A percentile compares a stretch with the other conserved stretches of the same genome.
phyloP scores from a whole-genome alignment of 2,113 vertebrate species.

The Nothocercus nigrocapillus region DNA sequence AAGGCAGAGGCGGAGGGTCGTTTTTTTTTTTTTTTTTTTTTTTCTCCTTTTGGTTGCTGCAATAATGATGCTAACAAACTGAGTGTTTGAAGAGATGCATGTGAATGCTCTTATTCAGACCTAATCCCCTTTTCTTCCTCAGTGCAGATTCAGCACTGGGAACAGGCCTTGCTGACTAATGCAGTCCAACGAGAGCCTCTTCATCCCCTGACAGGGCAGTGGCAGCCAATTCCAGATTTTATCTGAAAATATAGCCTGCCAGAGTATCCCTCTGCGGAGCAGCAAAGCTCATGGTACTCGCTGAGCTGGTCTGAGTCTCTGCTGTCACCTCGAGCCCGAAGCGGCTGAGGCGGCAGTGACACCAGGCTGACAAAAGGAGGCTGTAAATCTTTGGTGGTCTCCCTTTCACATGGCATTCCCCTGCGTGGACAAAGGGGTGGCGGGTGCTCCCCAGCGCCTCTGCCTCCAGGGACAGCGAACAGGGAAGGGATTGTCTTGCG shows the following conservation, averaged over 20 bases:
- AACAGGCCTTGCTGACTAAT: background rate
- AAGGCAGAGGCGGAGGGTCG: background rate
- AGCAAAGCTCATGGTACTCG: background rate
- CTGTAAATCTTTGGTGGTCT: conserved; percentile 70
- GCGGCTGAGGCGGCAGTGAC: conserved; percentile 23
- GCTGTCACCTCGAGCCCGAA: conserved; percentile 49
- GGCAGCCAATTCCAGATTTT: background rate
- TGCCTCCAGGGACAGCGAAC: conserved; percentile 52
- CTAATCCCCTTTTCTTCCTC: background rate
- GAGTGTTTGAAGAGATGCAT: conserved; percentile 4
- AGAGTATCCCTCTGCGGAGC: background rate
- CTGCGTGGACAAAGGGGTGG: conserved; percentile 58
- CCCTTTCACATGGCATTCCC: conserved; percentile 62
- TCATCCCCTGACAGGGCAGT: background rate
- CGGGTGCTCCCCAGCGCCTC: conserved; percentile 37
- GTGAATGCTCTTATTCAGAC: background rate
- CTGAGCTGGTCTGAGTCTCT: background rate
- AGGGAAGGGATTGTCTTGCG: conserved; percentile 12
- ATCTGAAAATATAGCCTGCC: background rate
- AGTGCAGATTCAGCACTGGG: background rate
- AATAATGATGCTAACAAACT: conserved; percentile 4
- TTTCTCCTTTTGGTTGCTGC: background rate
- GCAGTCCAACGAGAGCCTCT: background rate
- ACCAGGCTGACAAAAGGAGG: conserved; percentile 52
- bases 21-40: background rate